phyloP scores from a whole-genome alignment of 2,113 vertebrate species.

The Rhodinocichla rosea region DNA sequence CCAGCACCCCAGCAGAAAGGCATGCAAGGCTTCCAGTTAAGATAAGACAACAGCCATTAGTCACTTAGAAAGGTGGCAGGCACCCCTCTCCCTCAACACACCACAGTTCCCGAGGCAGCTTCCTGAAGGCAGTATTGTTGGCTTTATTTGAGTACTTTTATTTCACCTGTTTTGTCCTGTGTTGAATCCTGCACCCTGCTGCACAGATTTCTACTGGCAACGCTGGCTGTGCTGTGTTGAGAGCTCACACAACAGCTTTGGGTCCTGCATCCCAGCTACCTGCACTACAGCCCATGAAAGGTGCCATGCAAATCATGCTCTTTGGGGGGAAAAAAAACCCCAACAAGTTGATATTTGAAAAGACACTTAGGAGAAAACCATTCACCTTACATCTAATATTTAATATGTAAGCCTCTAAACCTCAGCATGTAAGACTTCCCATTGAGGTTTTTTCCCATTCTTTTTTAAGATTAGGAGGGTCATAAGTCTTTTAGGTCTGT shows the following conservation, averaged over 20 bases:
- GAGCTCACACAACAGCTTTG: neutral
- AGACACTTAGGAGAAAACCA: neutral
- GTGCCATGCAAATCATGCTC: neutral
- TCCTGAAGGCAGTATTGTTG: neutral
- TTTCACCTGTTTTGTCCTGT: neutral
- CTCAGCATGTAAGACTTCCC: neutral
- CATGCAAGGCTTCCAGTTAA: neutral
- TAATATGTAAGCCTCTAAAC: neutral
- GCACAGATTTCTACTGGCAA: neutral
- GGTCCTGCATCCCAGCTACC: neutral
- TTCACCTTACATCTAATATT: neutral
- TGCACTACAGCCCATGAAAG: neutral
- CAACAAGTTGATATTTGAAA: neutral
- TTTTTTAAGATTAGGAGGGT: neutral
- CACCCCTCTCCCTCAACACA: neutral
- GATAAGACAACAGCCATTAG: neutral
- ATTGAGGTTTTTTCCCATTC: accelerated
- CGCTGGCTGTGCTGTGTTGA: neutral
- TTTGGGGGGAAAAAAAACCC: neutral
- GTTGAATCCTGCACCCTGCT: neutral
- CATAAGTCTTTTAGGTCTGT: neutral
- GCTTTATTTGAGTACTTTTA: neutral
- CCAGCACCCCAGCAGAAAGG: neutral
- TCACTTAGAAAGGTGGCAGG: neutral
- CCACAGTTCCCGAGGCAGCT: neutral